Conservation (phyloP, 2,113 vertebrate species). For the Condylura cristata region DNA sequence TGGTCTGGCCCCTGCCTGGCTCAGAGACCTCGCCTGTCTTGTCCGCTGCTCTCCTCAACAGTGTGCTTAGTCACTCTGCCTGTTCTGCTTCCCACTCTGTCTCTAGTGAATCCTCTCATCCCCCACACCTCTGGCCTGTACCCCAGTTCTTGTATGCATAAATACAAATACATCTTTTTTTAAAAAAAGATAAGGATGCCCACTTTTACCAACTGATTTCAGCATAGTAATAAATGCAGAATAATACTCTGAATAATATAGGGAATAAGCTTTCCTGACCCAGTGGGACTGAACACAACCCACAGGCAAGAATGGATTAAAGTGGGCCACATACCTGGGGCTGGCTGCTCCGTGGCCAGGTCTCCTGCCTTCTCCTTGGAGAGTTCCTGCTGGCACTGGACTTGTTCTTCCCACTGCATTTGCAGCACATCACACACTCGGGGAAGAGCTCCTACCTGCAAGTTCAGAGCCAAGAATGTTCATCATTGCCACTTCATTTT, state of each 20-base stretch:
- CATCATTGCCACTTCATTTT: not conserved
- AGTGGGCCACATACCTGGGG: slow-evolving; percentile 69
- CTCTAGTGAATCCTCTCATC: too few species aligned
- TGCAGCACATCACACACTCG: slow-evolving; percentile 86
- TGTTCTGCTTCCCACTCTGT: too few species aligned
- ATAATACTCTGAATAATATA: too few species aligned
- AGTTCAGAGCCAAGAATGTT: slow-evolving; percentile 29
- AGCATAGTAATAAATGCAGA: too few species aligned
- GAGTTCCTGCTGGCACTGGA: slow-evolving; percentile 84
- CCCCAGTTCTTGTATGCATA: too few species aligned
- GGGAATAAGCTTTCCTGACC: not conserved
- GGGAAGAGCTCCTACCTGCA: slow-evolving; percentile 80
- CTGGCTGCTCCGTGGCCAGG: not conserved
- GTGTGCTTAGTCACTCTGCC: too few species aligned
- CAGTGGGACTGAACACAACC: rapidly evolving
- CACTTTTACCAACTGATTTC: too few species aligned
- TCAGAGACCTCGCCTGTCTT: too few species aligned
- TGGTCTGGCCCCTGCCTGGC: not conserved
- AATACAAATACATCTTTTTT: too few species aligned
- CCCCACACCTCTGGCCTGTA: too few species aligned
- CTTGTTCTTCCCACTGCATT: slow-evolving; percentile 84
- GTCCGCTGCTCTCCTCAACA: too few species aligned
- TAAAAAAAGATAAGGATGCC: too few species aligned
- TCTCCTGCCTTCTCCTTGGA: slow-evolving; percentile 72
- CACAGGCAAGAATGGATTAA: not conserved